phyloP scores from a whole-genome alignment of 92 coral and sea anemone species.

The Zoanthus sociatus region DNA sequence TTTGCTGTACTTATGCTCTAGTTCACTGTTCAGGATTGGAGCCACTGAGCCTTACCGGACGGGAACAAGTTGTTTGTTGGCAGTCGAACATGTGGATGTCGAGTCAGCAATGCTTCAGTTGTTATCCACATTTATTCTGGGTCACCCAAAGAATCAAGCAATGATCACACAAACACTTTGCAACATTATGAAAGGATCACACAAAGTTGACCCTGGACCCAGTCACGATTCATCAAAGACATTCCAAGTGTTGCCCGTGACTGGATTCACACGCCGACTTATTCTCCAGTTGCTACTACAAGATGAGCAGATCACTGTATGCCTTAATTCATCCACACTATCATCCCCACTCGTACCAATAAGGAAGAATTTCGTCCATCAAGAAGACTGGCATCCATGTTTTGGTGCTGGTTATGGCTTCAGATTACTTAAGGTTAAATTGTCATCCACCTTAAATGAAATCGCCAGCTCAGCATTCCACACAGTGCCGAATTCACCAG shows the following conservation, averaged over 20 bases:
- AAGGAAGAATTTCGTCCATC: conserved; percentile 71
- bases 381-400: conserved; percentile 93
- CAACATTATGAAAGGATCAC: conserved; percentile 73
- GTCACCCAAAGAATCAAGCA: conserved; percentile 88
- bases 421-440: conserved; percentile 66
- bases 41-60: conserved; percentile 25
- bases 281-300: conserved; percentile 83
- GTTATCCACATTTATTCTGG: conserved; percentile 74
- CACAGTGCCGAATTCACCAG: conserved; percentile 34
- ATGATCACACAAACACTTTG: conserved; percentile 80
- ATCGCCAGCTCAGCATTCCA: conserved; percentile 67
- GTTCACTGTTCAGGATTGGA: conserved; percentile 51
- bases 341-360: conserved; percentile 68
- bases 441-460: conserved; percentile 73
- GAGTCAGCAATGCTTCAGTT: conserved; percentile 86
- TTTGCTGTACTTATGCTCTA: conserved; percentile 71
- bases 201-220: conserved; percentile 30
- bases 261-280: conserved; percentile 90
- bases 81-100: conserved; percentile 76
- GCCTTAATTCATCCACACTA: conserved; percentile 64
- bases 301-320: conserved; percentile 78
- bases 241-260: conserved; percentile 63
- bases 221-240: conserved; percentile 19
- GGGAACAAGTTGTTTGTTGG: conserved; percentile 29
- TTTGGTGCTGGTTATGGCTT: conserved; percentile 94